Evolutionary conservation across 2,888 invertebrate species (phyloP).

Genomic region (Melieria crassipennis): DNA sequence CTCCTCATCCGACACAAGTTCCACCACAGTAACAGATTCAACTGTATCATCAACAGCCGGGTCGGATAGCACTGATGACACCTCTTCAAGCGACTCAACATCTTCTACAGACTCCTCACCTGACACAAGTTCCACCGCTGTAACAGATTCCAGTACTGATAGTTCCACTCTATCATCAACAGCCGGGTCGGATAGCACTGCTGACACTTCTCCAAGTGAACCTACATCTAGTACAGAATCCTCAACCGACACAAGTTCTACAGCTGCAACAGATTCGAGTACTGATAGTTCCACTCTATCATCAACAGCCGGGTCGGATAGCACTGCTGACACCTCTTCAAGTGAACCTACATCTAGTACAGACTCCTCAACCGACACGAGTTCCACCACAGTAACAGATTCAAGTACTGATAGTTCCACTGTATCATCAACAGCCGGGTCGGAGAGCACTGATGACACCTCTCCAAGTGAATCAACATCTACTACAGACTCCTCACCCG

Average conservation of each 20-base stretch:
- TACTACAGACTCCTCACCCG: neutral
- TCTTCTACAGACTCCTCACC: neutral
- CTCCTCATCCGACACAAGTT: neutral
- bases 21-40: neutral
- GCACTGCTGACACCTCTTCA: neutral
- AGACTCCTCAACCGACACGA: neutral
- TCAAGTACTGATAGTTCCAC: neutral
- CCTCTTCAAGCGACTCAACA: neutral
- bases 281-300: neutral
- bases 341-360: neutral
- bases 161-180: neutral
- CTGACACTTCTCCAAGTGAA: neutral
- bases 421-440: neutral
- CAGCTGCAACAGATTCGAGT: neutral
- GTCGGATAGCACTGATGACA: neutral
- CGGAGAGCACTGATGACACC: neutral
- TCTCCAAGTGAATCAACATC: neutral
- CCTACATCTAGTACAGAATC: neutral
- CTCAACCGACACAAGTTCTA: neutral
- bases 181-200: neutral
- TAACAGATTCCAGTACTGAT: neutral
- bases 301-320: neutral
- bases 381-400: neutral
- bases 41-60: neutral
- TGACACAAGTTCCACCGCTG: neutral